A percentile compares a stretch with the other conserved stretches of the same genome.
Conservation (phyloP, 2,888 invertebrate species). For the Vesta saturnalis region DNA sequence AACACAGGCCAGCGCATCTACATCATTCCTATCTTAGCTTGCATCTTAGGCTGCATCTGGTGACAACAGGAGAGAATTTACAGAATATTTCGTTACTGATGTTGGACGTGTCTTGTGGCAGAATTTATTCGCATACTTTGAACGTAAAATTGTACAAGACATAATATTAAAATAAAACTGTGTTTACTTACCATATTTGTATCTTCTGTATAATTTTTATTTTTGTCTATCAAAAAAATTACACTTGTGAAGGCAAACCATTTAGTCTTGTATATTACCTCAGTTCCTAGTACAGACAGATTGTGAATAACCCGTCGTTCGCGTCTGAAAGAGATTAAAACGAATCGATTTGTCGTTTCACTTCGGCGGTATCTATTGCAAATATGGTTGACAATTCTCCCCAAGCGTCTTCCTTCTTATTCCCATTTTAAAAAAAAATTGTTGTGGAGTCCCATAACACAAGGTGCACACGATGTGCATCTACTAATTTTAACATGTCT, state of each 20-base stretch:
- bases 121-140: not conserved
- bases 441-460: constrained; percentile 35
- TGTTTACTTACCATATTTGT: not conserved
- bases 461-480: constrained; percentile 26
- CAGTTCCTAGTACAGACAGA: not conserved
- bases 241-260: not conserved
- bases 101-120: not conserved
- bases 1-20: not conserved
- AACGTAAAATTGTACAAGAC: not conserved
- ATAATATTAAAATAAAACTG: not conserved
- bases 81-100: not conserved
- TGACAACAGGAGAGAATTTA: not conserved
- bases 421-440: constrained; percentile 24
- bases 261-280: not conserved
- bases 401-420: constrained; percentile 35
- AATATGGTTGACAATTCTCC: constrained; percentile 20
- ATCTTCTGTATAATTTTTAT: not conserved
- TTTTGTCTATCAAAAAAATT: not conserved
- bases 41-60: not conserved
- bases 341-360: not conserved
- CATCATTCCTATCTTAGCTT: not conserved
- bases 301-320: not conserved
- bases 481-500: constrained; percentile 22
- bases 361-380: not conserved
- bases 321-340: not conserved